Percentiles rank a stretch among this genome's conserved stretches.
These are phyloP conservation scores for Odontophorus gujanensis DNA, from an alignment of 2,113 vertebrate genomes.

Conservation along the genomic window DNA sequence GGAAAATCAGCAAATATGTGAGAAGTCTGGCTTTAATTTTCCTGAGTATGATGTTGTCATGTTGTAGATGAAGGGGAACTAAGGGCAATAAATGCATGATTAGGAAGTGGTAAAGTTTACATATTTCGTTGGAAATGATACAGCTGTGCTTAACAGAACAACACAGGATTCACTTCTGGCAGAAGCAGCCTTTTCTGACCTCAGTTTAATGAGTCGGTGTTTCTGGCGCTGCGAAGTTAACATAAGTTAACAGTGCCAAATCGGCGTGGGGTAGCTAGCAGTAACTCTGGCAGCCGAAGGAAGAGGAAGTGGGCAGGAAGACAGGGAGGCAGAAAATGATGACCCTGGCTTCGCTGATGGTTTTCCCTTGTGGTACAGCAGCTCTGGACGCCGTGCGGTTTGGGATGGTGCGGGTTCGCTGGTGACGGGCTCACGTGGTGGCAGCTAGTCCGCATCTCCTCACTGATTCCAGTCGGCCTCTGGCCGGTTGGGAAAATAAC, in stretches of 20 bases:
- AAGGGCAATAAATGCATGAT: not conserved
- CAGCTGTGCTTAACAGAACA: not conserved
- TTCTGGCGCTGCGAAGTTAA: conserved; percentile 6
- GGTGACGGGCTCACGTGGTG: fast-evolving
- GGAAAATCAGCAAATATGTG: not conserved
- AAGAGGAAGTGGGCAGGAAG: not conserved
- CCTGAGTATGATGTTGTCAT: not conserved
- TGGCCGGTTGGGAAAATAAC: not conserved
- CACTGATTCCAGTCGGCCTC: fast-evolving
- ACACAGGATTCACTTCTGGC: not conserved
- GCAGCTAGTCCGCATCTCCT: fast-evolving
- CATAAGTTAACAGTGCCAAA: not conserved
- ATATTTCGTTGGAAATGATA: conserved; percentile 14
- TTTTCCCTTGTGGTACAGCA: fast-evolving
- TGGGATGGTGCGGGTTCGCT: not conserved
- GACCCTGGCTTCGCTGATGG: not conserved
- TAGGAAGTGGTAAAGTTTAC: not conserved
- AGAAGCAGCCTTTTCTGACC: conserved; percentile 32
- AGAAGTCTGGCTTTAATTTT: not conserved
- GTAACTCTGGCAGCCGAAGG: not conserved
- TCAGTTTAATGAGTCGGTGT: conserved; percentile 1
- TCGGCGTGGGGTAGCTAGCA: not conserved
- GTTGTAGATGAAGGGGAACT: not conserved
- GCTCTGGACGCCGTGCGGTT: fast-evolving
- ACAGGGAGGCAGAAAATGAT: not conserved